phyloP scores from a whole-genome alignment of 2,797 vertebrate species.

The Buphagus erythrorhynchus region DNA sequence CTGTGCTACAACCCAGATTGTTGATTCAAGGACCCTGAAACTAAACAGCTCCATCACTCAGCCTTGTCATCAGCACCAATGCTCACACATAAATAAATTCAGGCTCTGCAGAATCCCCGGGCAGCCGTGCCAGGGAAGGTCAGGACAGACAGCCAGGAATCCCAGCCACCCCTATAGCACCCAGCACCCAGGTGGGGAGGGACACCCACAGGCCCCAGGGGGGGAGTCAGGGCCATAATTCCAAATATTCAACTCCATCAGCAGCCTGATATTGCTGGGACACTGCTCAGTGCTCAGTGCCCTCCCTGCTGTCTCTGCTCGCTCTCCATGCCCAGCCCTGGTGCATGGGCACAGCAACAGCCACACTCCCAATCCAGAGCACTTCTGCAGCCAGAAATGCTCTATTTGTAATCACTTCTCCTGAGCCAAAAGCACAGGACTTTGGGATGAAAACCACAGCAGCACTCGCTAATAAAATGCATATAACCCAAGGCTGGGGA shows the following conservation, averaged over 20 bases:
- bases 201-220: accelerated
- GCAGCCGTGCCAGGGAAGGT: not conserved
- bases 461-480: not conserved
- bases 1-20: not conserved
- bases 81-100: not conserved
- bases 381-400: not conserved
- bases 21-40: slow-evolving; percentile 17
- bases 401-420: not conserved
- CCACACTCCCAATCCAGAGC: accelerated
- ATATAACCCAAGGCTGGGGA: not conserved
- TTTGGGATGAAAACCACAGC: not conserved
- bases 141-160: not conserved
- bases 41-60: not conserved
- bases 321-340: accelerated
- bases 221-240: not conserved
- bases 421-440: not conserved
- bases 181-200: accelerated
- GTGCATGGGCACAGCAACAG: accelerated
- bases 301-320: not conserved
- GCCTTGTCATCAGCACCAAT: not conserved
- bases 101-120: not conserved
- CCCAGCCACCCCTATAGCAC: accelerated
- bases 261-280: not conserved
- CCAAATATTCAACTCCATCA: not conserved
- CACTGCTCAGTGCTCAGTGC: not conserved